A percentile compares a stretch with the other conserved stretches of the same genome.
phyloP scores from a whole-genome alignment of 2,113 vertebrate genomes.

The Corydoras sp. region DNA sequence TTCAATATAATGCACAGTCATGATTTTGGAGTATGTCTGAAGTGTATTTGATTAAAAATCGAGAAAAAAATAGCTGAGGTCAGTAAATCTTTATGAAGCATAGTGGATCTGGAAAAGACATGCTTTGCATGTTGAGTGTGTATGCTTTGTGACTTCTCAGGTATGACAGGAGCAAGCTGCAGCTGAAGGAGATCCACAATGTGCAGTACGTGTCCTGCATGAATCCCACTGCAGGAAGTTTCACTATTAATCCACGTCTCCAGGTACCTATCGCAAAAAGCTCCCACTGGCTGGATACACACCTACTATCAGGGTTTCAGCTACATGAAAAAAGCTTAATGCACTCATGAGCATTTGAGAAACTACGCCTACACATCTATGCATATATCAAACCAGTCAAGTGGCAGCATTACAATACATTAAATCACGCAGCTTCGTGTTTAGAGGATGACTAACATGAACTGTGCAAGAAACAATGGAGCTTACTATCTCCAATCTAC shows the following conservation, averaged over 20 bases:
- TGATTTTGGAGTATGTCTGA: slow-evolving; percentile 15
- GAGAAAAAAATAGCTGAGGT: slow-evolving; percentile 30
- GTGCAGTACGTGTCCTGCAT: slow-evolving; percentile 95
- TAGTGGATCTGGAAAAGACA: slow-evolving; percentile 23
- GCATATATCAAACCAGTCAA: too few relatives aligned
- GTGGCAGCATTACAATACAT: too few relatives aligned
- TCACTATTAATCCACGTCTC: slow-evolving; percentile 92
- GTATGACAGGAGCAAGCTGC: slow-evolving; percentile 88
- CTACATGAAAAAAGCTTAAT: too few relatives aligned
- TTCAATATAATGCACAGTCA: slow-evolving; percentile 3
- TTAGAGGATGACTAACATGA: too few relatives aligned
- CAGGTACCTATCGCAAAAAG: slow-evolving; percentile 69
- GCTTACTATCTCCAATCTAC: too few relatives aligned
- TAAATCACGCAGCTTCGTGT: too few relatives aligned
- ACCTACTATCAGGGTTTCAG: too few relatives aligned
- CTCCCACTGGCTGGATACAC: too few relatives aligned
- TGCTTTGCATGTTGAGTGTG: slow-evolving; percentile 25
- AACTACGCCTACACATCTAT: too few relatives aligned
- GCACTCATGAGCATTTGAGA: too few relatives aligned
- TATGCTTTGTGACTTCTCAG: slow-evolving; percentile 57
- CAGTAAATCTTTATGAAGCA: slow-evolving; percentile 18
- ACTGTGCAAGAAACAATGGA: too few relatives aligned
- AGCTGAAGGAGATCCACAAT: slow-evolving; percentile 82
- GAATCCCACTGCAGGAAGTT: slow-evolving; percentile 90
- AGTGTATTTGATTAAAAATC: slow-evolving; percentile 17